Evolutionary conservation across 2,113 vertebrate genomes (phyloP).

Genomic region (Platysternon megacephalum): DNA sequence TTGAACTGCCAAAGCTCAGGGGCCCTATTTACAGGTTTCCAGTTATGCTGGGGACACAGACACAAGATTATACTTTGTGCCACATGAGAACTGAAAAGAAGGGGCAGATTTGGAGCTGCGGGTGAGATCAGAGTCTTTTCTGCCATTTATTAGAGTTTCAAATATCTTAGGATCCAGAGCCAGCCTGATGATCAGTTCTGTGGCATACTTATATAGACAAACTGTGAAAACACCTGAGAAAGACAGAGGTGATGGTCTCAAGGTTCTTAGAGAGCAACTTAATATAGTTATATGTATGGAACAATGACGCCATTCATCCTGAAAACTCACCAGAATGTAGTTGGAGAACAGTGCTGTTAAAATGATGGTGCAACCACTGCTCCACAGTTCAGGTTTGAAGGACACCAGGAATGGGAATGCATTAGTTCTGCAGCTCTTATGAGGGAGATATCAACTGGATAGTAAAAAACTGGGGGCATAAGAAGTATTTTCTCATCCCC

Average conservation of each 20-base stretch:
- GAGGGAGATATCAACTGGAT: background rate
- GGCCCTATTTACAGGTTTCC: background rate
- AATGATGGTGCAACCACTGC: background rate
- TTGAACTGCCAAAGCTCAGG: background rate
- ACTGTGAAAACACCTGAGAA: background rate
- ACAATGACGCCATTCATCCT: background rate
- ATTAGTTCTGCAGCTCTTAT: background rate
- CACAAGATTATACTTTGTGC: background rate
- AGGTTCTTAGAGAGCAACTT: background rate
- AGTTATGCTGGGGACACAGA: background rate
- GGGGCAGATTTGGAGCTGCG: background rate
- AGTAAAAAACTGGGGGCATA: background rate
- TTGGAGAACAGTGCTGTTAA: background rate
- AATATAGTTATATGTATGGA: rapidly evolving
- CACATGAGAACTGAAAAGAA: background rate
- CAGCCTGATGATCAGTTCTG: background rate
- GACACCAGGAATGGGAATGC: background rate
- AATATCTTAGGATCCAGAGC: background rate
- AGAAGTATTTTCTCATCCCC: background rate
- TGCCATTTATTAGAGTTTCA: background rate
- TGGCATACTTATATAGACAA: background rate
- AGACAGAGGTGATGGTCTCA: background rate
- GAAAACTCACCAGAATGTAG: background rate
- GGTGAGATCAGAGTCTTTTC: background rate
- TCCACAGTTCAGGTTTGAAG: background rate